A percentile compares a stretch with the other conserved stretches of the same genome.
Conservation (phyloP, 2,113 vertebrate genomes). For the Apteryx mantelli region DNA sequence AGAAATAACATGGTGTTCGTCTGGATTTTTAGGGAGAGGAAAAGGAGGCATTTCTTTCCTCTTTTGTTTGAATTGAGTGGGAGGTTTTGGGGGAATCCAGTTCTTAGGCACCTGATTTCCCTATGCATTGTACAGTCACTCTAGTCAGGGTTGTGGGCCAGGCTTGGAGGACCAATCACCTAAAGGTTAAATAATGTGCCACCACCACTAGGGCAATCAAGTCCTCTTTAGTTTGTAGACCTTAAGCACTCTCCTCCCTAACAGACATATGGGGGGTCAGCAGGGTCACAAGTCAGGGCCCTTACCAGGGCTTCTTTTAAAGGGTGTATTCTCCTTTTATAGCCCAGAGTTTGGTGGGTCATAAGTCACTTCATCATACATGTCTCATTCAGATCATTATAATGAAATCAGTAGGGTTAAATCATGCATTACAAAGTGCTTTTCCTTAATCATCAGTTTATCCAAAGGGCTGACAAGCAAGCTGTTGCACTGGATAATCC, state of each 20-base stretch:
- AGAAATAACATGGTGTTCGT: background rate
- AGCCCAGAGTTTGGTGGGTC: background rate
- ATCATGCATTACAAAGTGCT: background rate
- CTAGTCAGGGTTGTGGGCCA: background rate
- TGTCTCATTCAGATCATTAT: background rate
- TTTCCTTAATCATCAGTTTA: conserved; percentile 53
- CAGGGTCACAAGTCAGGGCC: background rate
- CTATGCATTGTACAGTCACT: fast-evolving
- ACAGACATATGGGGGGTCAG: background rate
- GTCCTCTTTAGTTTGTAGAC: background rate
- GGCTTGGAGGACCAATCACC: background rate
- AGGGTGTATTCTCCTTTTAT: background rate
- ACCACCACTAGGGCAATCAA: background rate
- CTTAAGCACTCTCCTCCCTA: background rate
- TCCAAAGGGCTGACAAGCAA: conserved; percentile 8
- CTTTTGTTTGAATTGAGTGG: background rate
- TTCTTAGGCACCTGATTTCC: background rate
- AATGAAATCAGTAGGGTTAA: conserved; percentile 47
- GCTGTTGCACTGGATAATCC: conserved; percentile 30
- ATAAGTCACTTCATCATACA: background rate
- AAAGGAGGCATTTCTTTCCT: background rate
- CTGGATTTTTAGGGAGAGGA: background rate
- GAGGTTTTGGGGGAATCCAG: background rate
- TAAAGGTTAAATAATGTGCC: background rate
- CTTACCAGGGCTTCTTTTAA: background rate